Conservation (phyloP, 2,888 invertebrate species). For the Chironomus riparius region DNA sequence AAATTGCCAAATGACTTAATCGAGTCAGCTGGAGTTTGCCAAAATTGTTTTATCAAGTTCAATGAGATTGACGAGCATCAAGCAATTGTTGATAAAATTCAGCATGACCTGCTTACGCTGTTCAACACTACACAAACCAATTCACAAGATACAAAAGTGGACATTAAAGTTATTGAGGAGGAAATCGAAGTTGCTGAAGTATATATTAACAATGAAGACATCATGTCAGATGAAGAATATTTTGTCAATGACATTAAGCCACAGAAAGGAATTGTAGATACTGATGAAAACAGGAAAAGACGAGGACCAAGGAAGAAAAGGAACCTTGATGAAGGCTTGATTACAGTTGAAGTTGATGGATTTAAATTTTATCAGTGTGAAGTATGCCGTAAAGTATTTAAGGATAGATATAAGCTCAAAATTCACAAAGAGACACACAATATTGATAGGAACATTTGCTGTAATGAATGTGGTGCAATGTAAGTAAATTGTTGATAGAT, state of each 20-base stretch:
- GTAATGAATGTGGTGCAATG: constrained; percentile 11
- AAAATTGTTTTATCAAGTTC: constrained; percentile 24
- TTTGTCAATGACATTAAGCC: neutral
- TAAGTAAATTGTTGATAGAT: neutral
- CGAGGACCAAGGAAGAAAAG: neutral
- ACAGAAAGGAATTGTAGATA: neutral
- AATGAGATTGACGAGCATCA: constrained; percentile 17
- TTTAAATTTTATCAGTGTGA: constrained; percentile 15
- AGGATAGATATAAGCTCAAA: constrained; percentile 6
- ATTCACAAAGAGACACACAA: constrained; percentile 8
- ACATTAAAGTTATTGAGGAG: neutral
- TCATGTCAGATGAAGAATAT: neutral
- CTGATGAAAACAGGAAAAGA: neutral
- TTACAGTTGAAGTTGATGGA: neutral
- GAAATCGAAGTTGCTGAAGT: neutral
- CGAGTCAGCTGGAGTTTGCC: neutral
- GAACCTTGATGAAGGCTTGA: constrained; percentile 4
- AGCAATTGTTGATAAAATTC: neutral
- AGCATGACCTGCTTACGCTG: neutral
- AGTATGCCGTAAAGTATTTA: neutral
- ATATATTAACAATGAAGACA: neutral
- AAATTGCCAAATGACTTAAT: neutral
- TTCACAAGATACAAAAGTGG: neutral
- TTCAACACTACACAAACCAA: neutral
- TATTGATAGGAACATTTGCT: neutral